Conservation (phyloP, 1,140 invertebrate species). For the Rhopalosiphum maidis region DNA sequence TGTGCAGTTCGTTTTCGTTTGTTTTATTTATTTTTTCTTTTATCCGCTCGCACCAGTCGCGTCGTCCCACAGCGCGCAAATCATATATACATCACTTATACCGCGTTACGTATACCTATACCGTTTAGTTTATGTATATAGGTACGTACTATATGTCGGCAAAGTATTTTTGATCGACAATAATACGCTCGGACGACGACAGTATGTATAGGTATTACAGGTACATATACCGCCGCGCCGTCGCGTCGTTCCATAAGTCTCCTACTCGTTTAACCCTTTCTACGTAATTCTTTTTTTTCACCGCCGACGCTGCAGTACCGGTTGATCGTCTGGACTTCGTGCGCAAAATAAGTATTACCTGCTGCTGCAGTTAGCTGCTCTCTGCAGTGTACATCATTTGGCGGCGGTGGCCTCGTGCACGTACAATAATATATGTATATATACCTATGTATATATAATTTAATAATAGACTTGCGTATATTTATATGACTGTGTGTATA, state of each 20-base stretch:
- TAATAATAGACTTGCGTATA: neutral
- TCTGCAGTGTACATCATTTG: neutral
- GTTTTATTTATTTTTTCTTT: no score
- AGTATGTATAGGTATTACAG: neutral
- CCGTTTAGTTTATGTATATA: no score
- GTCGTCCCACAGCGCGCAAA: neutral
- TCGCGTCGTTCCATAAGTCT: neutral
- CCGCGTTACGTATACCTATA: neutral
- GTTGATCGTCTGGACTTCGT: neutral
- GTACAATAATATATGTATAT: neutral
- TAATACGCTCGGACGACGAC: neutral
- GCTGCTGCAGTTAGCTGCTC: neutral
- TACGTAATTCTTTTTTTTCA: neutral
- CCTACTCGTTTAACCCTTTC: slow-evolving; percentile 1
- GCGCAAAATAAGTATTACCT: neutral
- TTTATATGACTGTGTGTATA: neutral
- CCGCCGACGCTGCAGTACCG: neutral
- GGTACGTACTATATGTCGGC: neutral
- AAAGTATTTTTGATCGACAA: neutral
- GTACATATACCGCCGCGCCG: no score
- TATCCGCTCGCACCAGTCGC: neutral
- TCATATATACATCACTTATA: neutral
- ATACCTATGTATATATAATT: no score
- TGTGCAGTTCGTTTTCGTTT: neutral
- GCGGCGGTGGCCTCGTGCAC: no score